Evolutionary conservation across 2,797 vertebrate species (phyloP), one percentile per base, ranked within the genome.

Genomic region (Tenualosa ilisha): DNA sequence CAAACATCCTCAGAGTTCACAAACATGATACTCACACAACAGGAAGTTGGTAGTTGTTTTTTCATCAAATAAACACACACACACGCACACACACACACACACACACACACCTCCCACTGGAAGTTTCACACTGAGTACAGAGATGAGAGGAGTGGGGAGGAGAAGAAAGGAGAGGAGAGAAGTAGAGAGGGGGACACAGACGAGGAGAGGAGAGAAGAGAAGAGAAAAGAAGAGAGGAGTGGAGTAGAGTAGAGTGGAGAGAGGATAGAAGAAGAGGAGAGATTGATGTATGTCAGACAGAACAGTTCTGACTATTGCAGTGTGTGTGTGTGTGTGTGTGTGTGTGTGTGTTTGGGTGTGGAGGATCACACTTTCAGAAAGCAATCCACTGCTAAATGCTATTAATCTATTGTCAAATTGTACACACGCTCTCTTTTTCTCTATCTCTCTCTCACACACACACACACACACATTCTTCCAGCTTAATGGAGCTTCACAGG

Each of bases 381-480:
- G 46, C 46, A 46, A 46, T 4, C 46, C 46, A 46, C 46, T 46
- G 46, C 7, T 46, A 46, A 46, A 46, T 46, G 7, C 7, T 46
- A 46, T 46, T 46, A 46, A 46, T 4, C 4, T 46, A 46, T 46
- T 46, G 7, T 46, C 7, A 7, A 46, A 46, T 1, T 46, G 46
- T 1, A 31, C 63, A 68, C 63, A 68, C 3, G 13, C 63, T 31
- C 61, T 6, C 7, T 6, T 5, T 6, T 26, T 4, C 24, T 8
- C 2, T 24, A 3, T 26, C 9, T 26, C 63, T 26, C 2, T 26
- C 63, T 26, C 26, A 68, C 63, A 68, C 24, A 68, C 86, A 82
- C 82, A 6, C 86, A 90, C 86, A 88, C 82, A 86, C 89, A 89
- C 88, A 89, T 91, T 88, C 89, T 90, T 84, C 90, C 82, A 83